A percentile compares a stretch with the other conserved stretches of the same genome.
Conservation (phyloP, 1,140 invertebrate genomes). For the Euglossa dilemma region DNA sequence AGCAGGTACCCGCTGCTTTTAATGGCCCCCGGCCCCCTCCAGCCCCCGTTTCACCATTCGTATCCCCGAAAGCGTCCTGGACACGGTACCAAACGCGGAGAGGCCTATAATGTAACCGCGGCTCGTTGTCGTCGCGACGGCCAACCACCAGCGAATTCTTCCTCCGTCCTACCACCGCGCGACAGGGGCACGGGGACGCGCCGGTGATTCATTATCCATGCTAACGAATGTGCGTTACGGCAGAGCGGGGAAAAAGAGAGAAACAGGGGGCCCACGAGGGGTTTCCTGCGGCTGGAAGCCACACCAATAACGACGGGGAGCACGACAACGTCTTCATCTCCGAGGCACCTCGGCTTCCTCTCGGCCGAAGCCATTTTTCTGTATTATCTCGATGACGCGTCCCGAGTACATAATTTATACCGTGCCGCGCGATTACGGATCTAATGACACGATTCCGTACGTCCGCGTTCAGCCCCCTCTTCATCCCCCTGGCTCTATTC, state of each 20-base stretch:
- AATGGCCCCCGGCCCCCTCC: slow-evolving; percentile 23
- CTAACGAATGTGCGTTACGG: slow-evolving; percentile 67
- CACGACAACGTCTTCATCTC: slow-evolving; percentile 68
- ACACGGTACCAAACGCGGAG: not conserved
- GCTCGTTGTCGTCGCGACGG: slow-evolving; percentile 32
- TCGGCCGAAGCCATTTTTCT: slow-evolving; percentile 72
- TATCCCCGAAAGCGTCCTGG: slow-evolving; percentile 19
- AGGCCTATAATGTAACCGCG: slow-evolving; percentile 9
- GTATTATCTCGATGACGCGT: slow-evolving; percentile 74
- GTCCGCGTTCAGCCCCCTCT: not conserved
- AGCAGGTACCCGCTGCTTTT: slow-evolving; percentile 42
- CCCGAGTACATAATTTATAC: slow-evolving; percentile 70
- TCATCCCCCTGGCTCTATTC: not conserved
- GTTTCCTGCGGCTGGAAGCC: slow-evolving; percentile 46
- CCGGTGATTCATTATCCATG: slow-evolving; percentile 69
- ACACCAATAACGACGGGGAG: slow-evolving; percentile 45
- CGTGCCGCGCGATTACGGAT: slow-evolving; percentile 34
- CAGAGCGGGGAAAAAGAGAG: not conserved
- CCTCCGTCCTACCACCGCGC: slow-evolving; percentile 44
- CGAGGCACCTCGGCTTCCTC: slow-evolving; percentile 57
- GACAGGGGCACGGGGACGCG: slow-evolving; percentile 50
- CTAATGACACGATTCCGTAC: slow-evolving; percentile 69
- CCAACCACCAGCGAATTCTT: slow-evolving; percentile 38
- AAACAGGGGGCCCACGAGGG: not conserved
- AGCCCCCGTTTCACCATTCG: slow-evolving; percentile 33